Percentiles rank a stretch among this genome's conserved stretches.
phyloP scores from a whole-genome alignment of 2,113 vertebrate species.

The Triplophysa tibetana region DNA sequence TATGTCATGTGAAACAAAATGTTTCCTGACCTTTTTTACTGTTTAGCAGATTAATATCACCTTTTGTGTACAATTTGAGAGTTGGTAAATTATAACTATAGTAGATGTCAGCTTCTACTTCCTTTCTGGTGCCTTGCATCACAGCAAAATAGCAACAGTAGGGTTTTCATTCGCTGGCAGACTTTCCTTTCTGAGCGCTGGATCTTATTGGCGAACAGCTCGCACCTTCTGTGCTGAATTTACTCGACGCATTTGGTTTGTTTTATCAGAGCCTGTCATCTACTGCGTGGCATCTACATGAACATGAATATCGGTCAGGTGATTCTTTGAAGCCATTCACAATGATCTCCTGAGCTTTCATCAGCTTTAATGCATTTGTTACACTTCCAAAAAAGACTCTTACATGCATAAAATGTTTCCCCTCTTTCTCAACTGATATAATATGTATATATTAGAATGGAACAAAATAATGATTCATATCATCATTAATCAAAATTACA shows the following conservation, averaged over 20 bases:
- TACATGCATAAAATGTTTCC: not conserved
- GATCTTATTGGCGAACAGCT: constrained; percentile 1
- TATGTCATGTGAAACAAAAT: not conserved
- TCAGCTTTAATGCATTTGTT: not conserved
- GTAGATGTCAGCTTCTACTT: constrained; percentile 38
- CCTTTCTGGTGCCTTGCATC: constrained; percentile 34
- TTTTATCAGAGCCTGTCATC: constrained; percentile 18
- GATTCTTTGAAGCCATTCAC: not conserved
- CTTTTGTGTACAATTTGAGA: constrained; percentile 12
- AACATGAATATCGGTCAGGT: not conserved
- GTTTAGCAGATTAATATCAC: not conserved
- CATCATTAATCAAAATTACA: not conserved
- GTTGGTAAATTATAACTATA: constrained; percentile 18
- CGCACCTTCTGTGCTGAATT: constrained; percentile 17
- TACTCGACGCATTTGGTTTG: constrained; percentile 22
- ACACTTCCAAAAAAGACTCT: not conserved
- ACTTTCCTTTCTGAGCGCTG: constrained; percentile 4
- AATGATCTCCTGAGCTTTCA: not conserved
- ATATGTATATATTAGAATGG: no score
- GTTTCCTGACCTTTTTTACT: not conserved
- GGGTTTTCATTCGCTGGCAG: constrained; percentile 21
- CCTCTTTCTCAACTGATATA: not conserved
- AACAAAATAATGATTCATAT: not conserved
- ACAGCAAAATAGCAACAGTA: constrained; percentile 27
- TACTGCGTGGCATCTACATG: not conserved